Evolutionary conservation across 2,888 invertebrate genomes (phyloP), one percentile per base, ranked within the genome.

Genomic region (Vandiemenella viatica): DNA sequence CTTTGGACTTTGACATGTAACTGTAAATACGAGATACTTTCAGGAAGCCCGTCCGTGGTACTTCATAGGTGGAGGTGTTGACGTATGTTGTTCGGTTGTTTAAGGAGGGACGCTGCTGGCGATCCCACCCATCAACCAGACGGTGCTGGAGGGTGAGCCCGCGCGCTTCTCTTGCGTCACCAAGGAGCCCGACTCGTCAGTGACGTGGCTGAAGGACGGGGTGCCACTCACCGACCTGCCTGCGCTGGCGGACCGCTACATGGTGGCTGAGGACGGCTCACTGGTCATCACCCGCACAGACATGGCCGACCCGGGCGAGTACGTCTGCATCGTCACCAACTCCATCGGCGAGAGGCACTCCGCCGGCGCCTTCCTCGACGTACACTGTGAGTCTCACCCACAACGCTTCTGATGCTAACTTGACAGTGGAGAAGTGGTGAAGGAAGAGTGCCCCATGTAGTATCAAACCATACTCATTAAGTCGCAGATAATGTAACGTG

Each of bases 31-130:
- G n/a, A n/a, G n/a, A n/a, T n/a, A n/a, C n/a, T n/a, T n/a, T n/a
- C n/a, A n/a, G n/a, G n/a, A n/a, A n/a, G n/a, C n/a, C n/a, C n/a
- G n/a, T n/a, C n/a, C n/a, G n/a, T n/a, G n/a, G n/a, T n/a, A n/a
- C 19, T 23, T 4, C 22, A 13, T 17, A 32, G 32, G 32, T 13
- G 15, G 7, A 2, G 32, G 8, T 15, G 32, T 15, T 32, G 32
- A 32, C 32, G 32, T 5, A 15, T 15, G 0, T 13, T 17, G 37
- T 48, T 48, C n/a, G n/a, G 59, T 57, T 64, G 61, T 65, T 67
- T 55, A 70, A 90, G 91, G 91, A 60, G 88, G 89, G 55, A 89
- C 88, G 54, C 73, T 91, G 46, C 80, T 95, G 60, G 83, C 83
- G 59, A 80, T 83, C 50, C 88, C 90, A 38, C 93, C 93, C 5